A percentile compares a stretch with the other conserved stretches of the same genome.
These are phyloP conservation scores for Temnothorax rugatulus DNA, from an alignment of 2,888 invertebrate species.

Conservation along the genomic window DNA sequence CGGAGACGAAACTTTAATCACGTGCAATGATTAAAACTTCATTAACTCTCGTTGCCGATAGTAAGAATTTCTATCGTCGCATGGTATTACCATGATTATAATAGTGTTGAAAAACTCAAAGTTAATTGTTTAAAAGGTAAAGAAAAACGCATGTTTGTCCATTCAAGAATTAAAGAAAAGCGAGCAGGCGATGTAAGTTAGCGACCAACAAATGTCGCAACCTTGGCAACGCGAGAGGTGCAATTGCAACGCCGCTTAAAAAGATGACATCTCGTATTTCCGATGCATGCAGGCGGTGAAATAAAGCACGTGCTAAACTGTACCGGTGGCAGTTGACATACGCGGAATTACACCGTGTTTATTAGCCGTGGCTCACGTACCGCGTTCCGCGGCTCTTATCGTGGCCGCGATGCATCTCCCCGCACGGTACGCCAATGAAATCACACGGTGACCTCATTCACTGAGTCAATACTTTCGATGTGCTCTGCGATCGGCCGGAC, in stretches of 20 bases:
- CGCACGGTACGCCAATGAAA: slow-evolving; percentile 68
- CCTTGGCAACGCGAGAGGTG: slow-evolving; percentile 24
- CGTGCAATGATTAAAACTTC: background rate
- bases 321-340: slow-evolving; percentile 59
- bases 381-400: slow-evolving; percentile 60
- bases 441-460: slow-evolving; percentile 73
- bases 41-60: background rate
- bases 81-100: background rate
- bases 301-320: slow-evolving; percentile 64
- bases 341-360: slow-evolving; percentile 66
- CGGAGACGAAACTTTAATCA: background rate
- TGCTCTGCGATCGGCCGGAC: slow-evolving; percentile 56
- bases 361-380: slow-evolving; percentile 66
- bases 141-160: background rate
- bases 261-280: slow-evolving; percentile 45
- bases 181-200: background rate
- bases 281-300: slow-evolving; percentile 38
- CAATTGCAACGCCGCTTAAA: slow-evolving; percentile 55
- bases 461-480: slow-evolving; percentile 72
- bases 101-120: background rate
- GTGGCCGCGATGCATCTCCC: slow-evolving; percentile 67
- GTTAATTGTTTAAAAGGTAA: background rate
- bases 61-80: background rate
- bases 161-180: background rate
- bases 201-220: background rate